Evolutionary conservation across 2,888 invertebrate species (phyloP).

Genomic region (Bombylius discolor): DNA sequence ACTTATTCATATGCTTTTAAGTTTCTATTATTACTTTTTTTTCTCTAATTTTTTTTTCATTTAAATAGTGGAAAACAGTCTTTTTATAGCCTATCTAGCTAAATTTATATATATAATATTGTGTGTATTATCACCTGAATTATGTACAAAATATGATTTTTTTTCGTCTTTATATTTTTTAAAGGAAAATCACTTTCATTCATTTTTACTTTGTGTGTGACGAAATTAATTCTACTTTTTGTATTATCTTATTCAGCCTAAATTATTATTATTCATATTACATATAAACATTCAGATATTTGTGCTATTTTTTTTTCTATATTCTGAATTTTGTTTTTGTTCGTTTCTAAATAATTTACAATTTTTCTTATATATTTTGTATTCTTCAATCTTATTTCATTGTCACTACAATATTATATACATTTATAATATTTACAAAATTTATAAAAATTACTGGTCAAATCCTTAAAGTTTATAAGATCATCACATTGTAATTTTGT

Average conservation of each 20-base stretch:
- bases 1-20: neutral
- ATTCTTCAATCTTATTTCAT: too few relatives aligned
- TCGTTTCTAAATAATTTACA: too few relatives aligned
- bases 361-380: too few relatives aligned
- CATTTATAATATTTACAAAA: too few relatives aligned
- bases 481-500: neutral
- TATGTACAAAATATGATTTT: neutral
- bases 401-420: too few relatives aligned
- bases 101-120: neutral
- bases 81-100: conserved; percentile 4
- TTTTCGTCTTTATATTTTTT: too few relatives aligned
- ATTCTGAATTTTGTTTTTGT: too few relatives aligned
- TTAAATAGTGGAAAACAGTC: conserved; percentile 1
- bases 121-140: neutral
- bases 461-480: neutral
- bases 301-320: neutral
- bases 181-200: too few relatives aligned
- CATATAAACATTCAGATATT: neutral
- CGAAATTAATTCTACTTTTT: too few relatives aligned
- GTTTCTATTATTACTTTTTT: neutral
- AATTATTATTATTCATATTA: neutral
- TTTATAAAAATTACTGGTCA: neutral
- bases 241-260: too few relatives aligned
- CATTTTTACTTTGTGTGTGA: too few relatives aligned
- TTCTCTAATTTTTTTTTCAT: neutral